phyloP scores from a whole-genome alignment of 2,113 vertebrate genomes.

The Edolisoma coerulescens region DNA sequence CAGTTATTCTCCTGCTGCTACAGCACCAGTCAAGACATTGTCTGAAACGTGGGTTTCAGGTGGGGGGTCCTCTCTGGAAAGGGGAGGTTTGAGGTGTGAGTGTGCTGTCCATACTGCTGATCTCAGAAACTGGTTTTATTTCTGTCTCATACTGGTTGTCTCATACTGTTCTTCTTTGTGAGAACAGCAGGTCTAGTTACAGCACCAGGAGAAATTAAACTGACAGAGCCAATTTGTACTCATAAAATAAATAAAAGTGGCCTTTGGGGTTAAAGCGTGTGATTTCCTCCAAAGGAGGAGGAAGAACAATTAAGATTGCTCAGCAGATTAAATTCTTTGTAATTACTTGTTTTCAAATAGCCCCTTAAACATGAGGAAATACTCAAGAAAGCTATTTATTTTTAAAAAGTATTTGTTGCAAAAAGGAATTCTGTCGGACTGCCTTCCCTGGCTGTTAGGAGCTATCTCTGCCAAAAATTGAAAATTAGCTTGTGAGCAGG shows the following conservation, averaged over 20 bases:
- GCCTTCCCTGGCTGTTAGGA: neutral
- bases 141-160: neutral
- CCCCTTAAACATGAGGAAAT: neutral
- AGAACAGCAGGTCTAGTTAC: neutral
- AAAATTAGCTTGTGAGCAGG: neutral
- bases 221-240: neutral
- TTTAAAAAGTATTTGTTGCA: neutral
- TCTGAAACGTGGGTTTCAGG: accelerated
- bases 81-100: neutral
- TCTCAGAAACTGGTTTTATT: neutral
- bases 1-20: neutral
- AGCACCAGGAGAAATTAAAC: neutral
- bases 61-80: neutral
- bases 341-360: neutral
- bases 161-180: neutral
- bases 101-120: accelerated
- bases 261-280: neutral
- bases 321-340: neutral
- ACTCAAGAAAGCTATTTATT: neutral
- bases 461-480: neutral
- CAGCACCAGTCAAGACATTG: neutral
- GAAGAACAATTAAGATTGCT: neutral
- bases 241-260: constrained; percentile 25
- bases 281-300: neutral
- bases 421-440: neutral